Evolutionary conservation across 53 echinoderm and acorn worm species (phyloP).

Genomic region (Antedon mediterranea): DNA sequence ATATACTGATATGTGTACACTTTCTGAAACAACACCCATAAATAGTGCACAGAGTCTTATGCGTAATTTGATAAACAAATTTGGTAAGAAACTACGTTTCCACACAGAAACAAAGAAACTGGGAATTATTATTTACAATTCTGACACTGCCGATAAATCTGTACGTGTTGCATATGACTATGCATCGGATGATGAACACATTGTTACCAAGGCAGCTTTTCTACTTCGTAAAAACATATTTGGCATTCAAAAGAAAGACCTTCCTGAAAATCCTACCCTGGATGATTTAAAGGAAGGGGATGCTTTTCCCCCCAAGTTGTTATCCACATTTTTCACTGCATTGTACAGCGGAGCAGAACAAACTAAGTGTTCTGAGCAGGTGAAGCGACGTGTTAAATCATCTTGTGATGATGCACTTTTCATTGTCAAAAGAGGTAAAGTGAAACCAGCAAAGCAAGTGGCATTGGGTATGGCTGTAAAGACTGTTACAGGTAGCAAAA

Average conservation of each 20-base stretch:
- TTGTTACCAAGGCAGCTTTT: background rate
- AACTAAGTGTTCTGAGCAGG: background rate
- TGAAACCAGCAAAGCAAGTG: slow-evolving; percentile 10
- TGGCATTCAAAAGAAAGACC: background rate
- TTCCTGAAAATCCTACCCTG: slow-evolving; percentile 1
- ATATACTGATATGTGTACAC: slow-evolving; percentile 7
- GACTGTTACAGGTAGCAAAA: slow-evolving; percentile 9
- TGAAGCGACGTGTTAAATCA: slow-evolving; percentile 1
- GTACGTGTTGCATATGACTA: slow-evolving; percentile 4
- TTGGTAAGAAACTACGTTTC: slow-evolving; percentile 1
- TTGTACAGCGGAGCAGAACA: background rate
- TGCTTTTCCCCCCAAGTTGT: background rate
- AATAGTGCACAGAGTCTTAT: slow-evolving; percentile 6
- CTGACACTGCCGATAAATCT: background rate
- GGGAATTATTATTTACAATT: background rate
- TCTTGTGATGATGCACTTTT: slow-evolving; percentile 13
- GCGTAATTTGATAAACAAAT: no score
- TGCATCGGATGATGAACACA: background rate
- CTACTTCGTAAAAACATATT: slow-evolving; percentile 4
- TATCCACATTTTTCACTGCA: slow-evolving; percentile 3
- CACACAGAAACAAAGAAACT: no score
- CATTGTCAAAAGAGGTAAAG: background rate
- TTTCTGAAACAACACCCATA: background rate
- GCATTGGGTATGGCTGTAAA: slow-evolving; percentile 13
- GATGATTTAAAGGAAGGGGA: background rate